A percentile compares a stretch with the other conserved stretches of the same genome.
Conservation (phyloP, 2,888 invertebrate species). For the Penaeus monodon region DNA sequence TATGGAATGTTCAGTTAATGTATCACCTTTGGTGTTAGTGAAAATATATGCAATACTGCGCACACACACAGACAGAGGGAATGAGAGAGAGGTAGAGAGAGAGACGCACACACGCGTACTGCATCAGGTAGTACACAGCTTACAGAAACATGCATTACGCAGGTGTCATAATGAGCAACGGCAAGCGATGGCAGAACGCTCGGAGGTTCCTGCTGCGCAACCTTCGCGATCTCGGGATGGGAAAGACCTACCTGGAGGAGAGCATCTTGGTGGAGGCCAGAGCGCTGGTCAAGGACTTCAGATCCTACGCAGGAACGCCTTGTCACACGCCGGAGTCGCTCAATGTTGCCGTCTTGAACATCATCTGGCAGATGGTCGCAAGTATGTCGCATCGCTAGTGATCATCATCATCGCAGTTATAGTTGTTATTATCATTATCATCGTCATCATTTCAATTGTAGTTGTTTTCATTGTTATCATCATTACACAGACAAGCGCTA, state of each 20-base stretch:
- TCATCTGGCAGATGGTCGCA: constrained; percentile 54
- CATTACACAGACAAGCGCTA: constrained; percentile 3
- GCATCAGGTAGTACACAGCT: background rate
- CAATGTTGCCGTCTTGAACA: constrained; percentile 28
- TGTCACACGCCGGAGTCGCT: constrained; percentile 25
- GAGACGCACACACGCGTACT: background rate
- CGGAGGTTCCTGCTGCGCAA: constrained; percentile 46
- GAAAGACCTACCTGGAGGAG: constrained; percentile 45
- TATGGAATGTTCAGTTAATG: too few species aligned
- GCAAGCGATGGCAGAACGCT: constrained; percentile 31
- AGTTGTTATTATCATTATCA: too few species aligned
- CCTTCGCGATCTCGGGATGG: constrained; percentile 49
- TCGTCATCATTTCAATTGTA: too few species aligned
- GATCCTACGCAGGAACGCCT: constrained; percentile 16
- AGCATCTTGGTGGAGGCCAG: constrained; percentile 35
- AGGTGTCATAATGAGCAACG: background rate
- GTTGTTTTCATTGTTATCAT: too few species aligned
- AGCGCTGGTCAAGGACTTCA: constrained; percentile 40
- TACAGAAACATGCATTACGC: background rate
- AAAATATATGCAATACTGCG: too few species aligned
- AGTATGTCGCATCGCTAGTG: constrained; percentile 3
- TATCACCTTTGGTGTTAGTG: too few species aligned
- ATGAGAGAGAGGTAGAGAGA: background rate
- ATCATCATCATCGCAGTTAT: too few species aligned
- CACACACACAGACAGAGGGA: too few species aligned